These are phyloP conservation scores for Clarias gariepinus DNA, from an alignment of 2,113 vertebrate species.

Conservation along the genomic window DNA sequence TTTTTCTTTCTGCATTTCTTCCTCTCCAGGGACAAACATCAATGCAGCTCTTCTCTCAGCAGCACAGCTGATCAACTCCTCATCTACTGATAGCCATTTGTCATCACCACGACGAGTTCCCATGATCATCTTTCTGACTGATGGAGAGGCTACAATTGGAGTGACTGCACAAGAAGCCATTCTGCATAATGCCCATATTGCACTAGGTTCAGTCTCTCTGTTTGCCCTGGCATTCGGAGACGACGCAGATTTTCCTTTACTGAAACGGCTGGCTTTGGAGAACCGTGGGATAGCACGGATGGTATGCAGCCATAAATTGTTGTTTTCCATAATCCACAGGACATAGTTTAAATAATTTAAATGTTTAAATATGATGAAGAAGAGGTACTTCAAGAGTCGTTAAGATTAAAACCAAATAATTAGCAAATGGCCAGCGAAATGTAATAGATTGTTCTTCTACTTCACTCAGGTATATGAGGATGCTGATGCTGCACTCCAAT, in stretches of 20 bases:
- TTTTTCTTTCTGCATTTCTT: not conserved
- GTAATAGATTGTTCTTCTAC: not conserved
- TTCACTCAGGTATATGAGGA: constrained; percentile 74
- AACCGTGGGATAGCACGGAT: constrained; percentile 74
- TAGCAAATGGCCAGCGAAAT: too few relatives aligned
- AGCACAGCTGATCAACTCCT: constrained; percentile 74
- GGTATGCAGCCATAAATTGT: constrained; percentile 42
- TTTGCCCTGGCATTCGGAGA: constrained; percentile 83
- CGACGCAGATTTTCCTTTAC: constrained; percentile 78
- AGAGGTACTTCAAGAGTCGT: not conserved
- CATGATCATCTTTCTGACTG: constrained; percentile 81
- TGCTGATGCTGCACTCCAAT: constrained; percentile 74
- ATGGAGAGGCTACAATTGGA: constrained; percentile 81
- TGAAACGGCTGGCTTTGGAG: constrained; percentile 75
- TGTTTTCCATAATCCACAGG: not conserved
- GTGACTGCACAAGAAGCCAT: constrained; percentile 73
- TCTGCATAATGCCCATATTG: constrained; percentile 72
- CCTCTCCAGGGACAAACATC: constrained; percentile 80
- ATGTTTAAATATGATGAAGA: not conserved
- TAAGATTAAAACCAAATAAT: not conserved
- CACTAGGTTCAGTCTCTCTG: constrained; percentile 71
- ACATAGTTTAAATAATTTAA: not conserved
- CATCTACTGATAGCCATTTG: constrained; percentile 45
- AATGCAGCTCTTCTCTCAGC: constrained; percentile 79
- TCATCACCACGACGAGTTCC: constrained; percentile 65